Base-by-base conservation (phyloP, 2,888 invertebrate genomes). In the Cerceris rybyensis region DNA sequence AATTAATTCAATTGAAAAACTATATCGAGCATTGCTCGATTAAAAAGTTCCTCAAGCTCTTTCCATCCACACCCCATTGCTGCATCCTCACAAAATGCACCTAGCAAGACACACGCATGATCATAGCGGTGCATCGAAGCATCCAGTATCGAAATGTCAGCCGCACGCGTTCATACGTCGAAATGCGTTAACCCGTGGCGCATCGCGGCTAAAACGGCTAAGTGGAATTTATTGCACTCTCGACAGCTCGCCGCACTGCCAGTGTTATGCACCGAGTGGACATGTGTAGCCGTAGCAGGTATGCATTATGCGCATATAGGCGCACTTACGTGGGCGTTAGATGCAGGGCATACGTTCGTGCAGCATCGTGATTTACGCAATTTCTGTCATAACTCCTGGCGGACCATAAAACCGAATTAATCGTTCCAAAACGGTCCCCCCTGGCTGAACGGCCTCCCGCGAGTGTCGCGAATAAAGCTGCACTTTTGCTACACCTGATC, bases 361-460 rank as follows among this genome's bases (percentile, higher is more conserved):
- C 75, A 70, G 64, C 55, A 66, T 14, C 54, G 68, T 86, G 86
- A 87, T 86, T 83, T 86, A 85, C 78, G 76, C 73, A 82, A 71
- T 80, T 86, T 78, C 75, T 71, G 76, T 81, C 82, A 75, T 80
- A 81, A 82, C 80, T 82, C 77, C 76, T 70, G 68, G 67, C 78
- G 78, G 78, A 66, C 83, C 85, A 82, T 88, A 87, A 88, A 87
- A 86, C 80, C 82, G 73, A 86, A 87, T 87, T 86, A 87, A 87
- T 87, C 86, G 87, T 77, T 72, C 42, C 68, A 72, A 81, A 86
- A 83, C 73, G 80, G 72, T 54, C 55, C 70, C 16, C 14, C 55
- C 68, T 49, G 50, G 52, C 28, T 4, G 28, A 28, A 28, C 28
- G 65, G 67, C 78, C 75, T 80, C 83, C 77, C 78, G 83, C 78